A percentile compares a stretch with the other conserved stretches of the same genome.
phyloP scores from a whole-genome alignment of 2,113 vertebrate genomes.

The Cervus canadensis region DNA sequence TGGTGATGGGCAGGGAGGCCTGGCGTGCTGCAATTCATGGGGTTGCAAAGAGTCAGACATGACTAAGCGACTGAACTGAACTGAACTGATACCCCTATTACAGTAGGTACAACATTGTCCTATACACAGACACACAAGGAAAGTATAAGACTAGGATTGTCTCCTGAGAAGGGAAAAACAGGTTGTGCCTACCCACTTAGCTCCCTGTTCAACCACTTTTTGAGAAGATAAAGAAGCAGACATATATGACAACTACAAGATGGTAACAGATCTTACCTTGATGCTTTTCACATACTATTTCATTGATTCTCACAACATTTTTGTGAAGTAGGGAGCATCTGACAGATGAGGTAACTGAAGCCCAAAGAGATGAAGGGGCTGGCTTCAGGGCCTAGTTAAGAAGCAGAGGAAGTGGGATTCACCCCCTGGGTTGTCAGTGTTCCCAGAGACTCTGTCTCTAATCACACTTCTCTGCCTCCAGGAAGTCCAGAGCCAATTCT shows the following conservation, averaged over 20 bases:
- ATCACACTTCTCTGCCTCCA: background rate
- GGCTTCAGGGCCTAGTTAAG: background rate
- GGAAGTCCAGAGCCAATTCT: background rate
- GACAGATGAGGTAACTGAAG: background rate
- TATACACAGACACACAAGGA: background rate
- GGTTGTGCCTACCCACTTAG: background rate
- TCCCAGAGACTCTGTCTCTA: background rate
- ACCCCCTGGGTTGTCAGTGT: background rate
- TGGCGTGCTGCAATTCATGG: no score
- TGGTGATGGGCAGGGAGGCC: no score
- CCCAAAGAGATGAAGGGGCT: background rate
- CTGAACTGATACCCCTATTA: no score
- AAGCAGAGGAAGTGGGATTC: background rate
- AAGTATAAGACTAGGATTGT: background rate
- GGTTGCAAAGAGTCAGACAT: no score
- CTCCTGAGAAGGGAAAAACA: background rate
- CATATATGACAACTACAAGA: background rate
- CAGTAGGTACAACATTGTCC: background rate
- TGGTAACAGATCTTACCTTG: background rate
- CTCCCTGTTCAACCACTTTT: background rate
- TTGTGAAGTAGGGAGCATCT: background rate
- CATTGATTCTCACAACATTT: background rate
- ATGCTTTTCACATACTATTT: background rate
- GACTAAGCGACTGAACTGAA: no score
- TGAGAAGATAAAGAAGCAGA: background rate